Evolutionary conservation across 2,113 vertebrate species (phyloP).

Genomic region (Prunella himalayana): DNA sequence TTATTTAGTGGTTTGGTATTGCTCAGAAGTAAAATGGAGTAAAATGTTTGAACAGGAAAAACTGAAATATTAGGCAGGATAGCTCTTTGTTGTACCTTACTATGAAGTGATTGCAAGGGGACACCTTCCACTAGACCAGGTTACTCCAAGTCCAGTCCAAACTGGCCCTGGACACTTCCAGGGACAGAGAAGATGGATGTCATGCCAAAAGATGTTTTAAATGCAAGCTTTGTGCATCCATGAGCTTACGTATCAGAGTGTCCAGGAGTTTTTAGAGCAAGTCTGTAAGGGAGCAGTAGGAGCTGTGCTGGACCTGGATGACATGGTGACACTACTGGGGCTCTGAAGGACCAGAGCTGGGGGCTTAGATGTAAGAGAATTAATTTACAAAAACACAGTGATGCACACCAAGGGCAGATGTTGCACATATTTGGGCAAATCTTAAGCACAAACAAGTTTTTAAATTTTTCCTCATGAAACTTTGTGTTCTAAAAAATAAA

Average conservation of each 20-base stretch:
- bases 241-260: not conserved
- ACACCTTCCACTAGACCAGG: not conserved
- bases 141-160: not conserved
- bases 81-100: not conserved
- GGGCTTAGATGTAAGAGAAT: not conserved
- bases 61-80: not conserved
- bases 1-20: not conserved
- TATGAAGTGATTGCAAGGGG: accelerated
- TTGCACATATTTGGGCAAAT: not conserved
- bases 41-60: not conserved
- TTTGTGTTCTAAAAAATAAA: not conserved
- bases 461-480: not conserved
- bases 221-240: not conserved
- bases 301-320: not conserved
- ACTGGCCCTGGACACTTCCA: not conserved
- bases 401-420: not conserved
- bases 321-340: accelerated
- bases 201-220: not conserved
- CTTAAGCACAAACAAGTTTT: not conserved
- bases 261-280: not conserved
- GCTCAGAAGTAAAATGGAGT: not conserved
- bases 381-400: not conserved
- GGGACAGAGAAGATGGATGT: not conserved
- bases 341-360: not conserved
- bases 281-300: not conserved